These are phyloP conservation scores for Eristalinus sepulchralis DNA, from an alignment of 2,888 invertebrate genomes.

Conservation along the genomic window DNA sequence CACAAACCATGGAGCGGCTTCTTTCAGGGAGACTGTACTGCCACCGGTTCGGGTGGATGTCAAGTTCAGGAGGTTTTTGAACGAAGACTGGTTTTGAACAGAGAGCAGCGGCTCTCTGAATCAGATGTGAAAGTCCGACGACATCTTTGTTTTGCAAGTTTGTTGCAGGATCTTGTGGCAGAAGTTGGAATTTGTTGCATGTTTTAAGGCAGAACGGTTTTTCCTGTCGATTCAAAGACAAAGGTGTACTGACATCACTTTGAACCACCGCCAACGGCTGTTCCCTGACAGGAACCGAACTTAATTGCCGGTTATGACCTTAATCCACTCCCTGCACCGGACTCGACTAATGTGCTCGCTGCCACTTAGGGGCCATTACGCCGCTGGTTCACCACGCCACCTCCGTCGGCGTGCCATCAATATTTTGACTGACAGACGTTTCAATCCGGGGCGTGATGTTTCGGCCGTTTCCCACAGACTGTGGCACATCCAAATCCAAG, in stretches of 20 bases:
- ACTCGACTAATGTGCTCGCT: not conserved
- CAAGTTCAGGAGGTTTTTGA: no score
- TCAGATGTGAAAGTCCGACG: no score
- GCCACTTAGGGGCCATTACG: not conserved
- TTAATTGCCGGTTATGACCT: not conserved
- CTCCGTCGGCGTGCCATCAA: not conserved
- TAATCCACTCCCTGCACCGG: not conserved
- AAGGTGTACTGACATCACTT: not conserved
- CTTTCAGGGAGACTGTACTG: not conserved
- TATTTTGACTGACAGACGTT: not conserved
- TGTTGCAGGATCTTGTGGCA: no score
- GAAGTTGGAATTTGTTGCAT: no score
- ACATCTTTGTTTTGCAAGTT: no score
- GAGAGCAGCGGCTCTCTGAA: not conserved
- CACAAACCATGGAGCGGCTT: not conserved
- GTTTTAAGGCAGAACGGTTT: no score
- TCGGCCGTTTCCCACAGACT: conserved; percentile 12
- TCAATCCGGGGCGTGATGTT: not conserved
- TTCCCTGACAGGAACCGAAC: not conserved
- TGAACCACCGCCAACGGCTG: not conserved
- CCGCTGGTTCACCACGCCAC: not conserved
- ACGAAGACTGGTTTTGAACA: not conserved
- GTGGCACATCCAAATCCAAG: conserved; percentile 3
- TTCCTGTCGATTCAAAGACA: no score
- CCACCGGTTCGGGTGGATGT: not conserved